Base-by-base conservation (phyloP, 2,888 invertebrate genomes). In the Eilema griseolum region DNA sequence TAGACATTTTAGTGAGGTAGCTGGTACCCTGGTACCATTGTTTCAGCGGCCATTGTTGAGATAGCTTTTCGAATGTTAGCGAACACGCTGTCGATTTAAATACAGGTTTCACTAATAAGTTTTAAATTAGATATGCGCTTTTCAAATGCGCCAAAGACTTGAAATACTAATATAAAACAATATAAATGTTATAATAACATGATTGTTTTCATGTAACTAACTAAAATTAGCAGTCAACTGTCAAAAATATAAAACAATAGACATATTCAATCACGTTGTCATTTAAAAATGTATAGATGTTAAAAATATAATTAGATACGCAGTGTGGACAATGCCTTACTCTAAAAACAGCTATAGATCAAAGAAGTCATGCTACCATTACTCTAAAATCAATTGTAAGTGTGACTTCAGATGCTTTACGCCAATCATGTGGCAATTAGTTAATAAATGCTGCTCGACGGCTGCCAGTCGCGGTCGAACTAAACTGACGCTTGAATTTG, bases 361-460 rank as follows among this genome's bases (percentile, higher is more conserved):
- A 69, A 33, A 72, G 41, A 72, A 66, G 59, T 41, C 61, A 52
- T 24, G 31, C 12, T 46, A 69, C 52, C 33, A 62, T 66, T 72
- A 60, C 57, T 59, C 23, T 63, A 37, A 72, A 66, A 66, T 69
- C 69, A 66, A 66, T 66, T 72, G 26, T 37, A 60, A 66, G 57
- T 31, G 62, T 61, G 41, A 67, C 72, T 59, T 56, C 70, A 70
- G 62, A 67, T 68, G 77, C 68, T 67, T 69, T 59, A 71, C 68
- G 67, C 71, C 64, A 71, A 59, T 77, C 70, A 69, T 70, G 57
- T 74, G 64, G 75, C 67, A 82, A 80, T 82, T 80, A 80, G 75
- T 60, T 74, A 71, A 63, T 71, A 70, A 62, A 71, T 70, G 68
- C 23, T 52, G 66, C 16, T 20, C 31, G 75, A 73, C 72, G 66